Evolutionary conservation across 2,113 vertebrate species (phyloP), one percentile per base, ranked within the genome.

Genomic region (Anser brachyrhynchus): DNA sequence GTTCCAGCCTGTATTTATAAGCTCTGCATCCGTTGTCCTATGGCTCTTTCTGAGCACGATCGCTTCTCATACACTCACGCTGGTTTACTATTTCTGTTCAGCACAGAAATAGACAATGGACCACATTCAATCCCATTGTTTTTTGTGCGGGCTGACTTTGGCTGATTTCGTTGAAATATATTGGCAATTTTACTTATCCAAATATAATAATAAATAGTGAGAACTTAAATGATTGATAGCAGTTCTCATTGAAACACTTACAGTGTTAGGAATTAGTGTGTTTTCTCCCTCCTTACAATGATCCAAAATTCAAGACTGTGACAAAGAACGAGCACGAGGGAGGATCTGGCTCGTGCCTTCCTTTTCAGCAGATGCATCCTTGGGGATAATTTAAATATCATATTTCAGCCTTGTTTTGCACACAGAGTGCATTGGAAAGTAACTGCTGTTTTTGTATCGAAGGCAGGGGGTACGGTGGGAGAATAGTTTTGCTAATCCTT

Each of bases 311-410:
- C 93, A 96, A 96, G 95, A 86, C 96, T 82, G 75, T 89, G 88
- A 90, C 94, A 96, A 97, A 97, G 93, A 97, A 15, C 69, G 96
- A 98, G 96, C 93, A 64, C 52, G 43, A 96, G 92, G 94, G 95
- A 96, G 78, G 91, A 94, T 96, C 97, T 97, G 97, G 97, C 97
- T 98, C 92, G 79, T 95, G 95, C 93, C 93, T 97, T 90, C 72
- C 93, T 93, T 97, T 97, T 97, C 96, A 97, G 93, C 93, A 97
- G 97, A 97, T 83, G 80, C 69, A 87, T 97, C 96, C 95, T 98
- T 97, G 97, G 96, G 97, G 97, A 97, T 98, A 97, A 97, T 97
- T 97, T 97, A 97, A 94, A 96, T 97, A 98, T 98, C 97, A 41
- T 91, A 89, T 98, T 98, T 98, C 97, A 98, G 95, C 79, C 90